These are phyloP conservation scores for Drosophila biarmipes DNA, from an alignment of 1,140 invertebrate species.

Conservation along the genomic window DNA sequence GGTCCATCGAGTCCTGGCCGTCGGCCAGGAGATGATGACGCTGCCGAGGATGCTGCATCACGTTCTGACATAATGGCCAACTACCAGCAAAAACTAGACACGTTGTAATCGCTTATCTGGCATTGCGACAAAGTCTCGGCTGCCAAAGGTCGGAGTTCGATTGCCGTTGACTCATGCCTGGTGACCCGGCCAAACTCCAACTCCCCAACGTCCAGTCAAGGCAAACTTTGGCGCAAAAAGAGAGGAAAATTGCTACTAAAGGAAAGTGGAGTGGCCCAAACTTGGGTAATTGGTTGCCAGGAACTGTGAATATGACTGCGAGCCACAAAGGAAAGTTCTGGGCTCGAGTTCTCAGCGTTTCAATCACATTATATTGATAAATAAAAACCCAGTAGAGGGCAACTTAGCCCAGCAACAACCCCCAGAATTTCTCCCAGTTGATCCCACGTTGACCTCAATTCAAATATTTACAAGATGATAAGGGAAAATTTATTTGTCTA, in stretches of 20 bases:
- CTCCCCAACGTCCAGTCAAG: conserved; percentile 14
- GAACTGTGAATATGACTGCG: conserved; percentile 23
- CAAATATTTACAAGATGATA: conserved; percentile 83
- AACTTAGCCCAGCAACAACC: conserved; percentile 22
- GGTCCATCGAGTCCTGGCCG: conserved; percentile 26
- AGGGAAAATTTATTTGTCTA: conserved; percentile 66
- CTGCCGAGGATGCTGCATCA: conserved; percentile 52
- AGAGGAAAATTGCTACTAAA: neutral
- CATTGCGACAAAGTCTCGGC: conserved; percentile 48
- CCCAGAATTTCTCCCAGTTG: conserved; percentile 42
- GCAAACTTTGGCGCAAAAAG: conserved; percentile 41
- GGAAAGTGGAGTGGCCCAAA: conserved; percentile 27
- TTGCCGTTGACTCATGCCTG: conserved; percentile 60
- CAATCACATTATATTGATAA: conserved; percentile 55
- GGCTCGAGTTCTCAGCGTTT: conserved; percentile 10
- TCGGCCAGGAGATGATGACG: conserved; percentile 31
- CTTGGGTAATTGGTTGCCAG: conserved; percentile 45
- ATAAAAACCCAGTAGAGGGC: conserved; percentile 23
- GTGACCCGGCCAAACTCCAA: neutral
- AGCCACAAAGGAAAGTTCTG: conserved; percentile 8
- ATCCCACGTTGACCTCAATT: conserved; percentile 70
- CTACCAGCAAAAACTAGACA: conserved; percentile 38
- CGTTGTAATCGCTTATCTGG: conserved; percentile 41
- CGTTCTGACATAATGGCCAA: conserved; percentile 58
- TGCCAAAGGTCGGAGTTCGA: conserved; percentile 70